Base-by-base conservation (phyloP, 1,140 invertebrate species). In the Pseudobourletiella spinata region DNA sequence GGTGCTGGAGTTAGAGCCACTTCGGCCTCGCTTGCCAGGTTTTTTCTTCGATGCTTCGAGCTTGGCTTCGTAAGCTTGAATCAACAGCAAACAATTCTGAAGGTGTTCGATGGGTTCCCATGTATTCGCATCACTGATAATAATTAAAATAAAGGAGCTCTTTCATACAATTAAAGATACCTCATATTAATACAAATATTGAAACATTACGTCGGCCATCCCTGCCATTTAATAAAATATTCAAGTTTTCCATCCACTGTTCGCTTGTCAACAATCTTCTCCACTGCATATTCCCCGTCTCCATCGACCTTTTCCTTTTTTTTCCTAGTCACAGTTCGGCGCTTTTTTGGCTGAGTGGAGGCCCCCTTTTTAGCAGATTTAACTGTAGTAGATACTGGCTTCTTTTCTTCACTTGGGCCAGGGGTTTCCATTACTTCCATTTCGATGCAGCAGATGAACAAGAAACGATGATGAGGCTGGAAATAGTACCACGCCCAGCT, bases 221-320 rank as follows among this genome's bases (percentile, higher is more conserved):
- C 61, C 24, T 35, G 18, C 61, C 61, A 63, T 44, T 63, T 63
- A 22, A 63, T 51, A 29, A 51, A 29, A 42, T 58, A 63, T 6
- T 51, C 6, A 2, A 20, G n/a, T 26, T 16, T 20, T 25, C 61
- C 61, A 22, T 63, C 28, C 0, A 28, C 43, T 6, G 28, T 32
- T 6, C 25, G 15, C 32, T 63, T 63, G 8, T 16, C 61, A 4
- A 44, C 20, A 35, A 63, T 58, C 20, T 42, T 29, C 30, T 63
- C 55, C 0, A 63, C 61, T 28, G 42, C 30, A 16, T 32, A 63
- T 42, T 58, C 61, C 8, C 29, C 56, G 14, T 24, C 55, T 51
- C 22, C 18, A 8, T 43, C 29, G 3, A 20, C 18, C 6, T 3
- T 4, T 26, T 59, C 22, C 16, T 24, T 59, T 43, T 44, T 48